Percentiles rank a stretch among this genome's conserved stretches.
These are phyloP conservation scores for Antrozous pallidus DNA, from an alignment of 2,797 vertebrate species.

Conservation along the genomic window DNA sequence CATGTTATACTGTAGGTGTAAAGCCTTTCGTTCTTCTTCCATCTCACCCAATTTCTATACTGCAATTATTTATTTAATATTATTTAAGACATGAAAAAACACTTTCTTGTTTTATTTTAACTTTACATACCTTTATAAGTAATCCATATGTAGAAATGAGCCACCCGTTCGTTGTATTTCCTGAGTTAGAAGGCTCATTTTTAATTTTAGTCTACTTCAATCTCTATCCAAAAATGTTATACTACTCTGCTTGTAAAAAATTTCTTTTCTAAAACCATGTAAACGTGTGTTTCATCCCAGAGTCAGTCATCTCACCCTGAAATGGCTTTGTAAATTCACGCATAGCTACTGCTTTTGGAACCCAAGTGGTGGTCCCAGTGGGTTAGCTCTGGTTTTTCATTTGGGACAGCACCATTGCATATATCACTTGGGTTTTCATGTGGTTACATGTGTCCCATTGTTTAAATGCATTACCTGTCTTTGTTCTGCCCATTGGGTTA, in stretches of 20 bases:
- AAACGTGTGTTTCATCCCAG: background rate
- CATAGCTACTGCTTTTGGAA: background rate
- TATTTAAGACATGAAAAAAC: background rate
- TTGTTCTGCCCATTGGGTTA: background rate
- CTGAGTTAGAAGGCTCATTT: background rate
- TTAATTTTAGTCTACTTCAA: background rate
- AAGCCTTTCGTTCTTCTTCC: background rate
- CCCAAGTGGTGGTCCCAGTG: background rate
- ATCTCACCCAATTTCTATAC: background rate
- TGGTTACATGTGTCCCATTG: background rate
- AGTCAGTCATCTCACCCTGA: background rate
- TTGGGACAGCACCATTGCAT: background rate
- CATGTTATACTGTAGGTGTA: background rate
- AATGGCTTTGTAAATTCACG: background rate
- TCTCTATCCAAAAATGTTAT: background rate
- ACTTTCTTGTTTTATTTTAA: background rate
- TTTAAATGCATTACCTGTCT: background rate
- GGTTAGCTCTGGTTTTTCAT: background rate
- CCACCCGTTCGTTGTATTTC: background rate
- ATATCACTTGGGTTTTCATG: background rate
- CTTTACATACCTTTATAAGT: background rate
- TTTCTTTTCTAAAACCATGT: background rate
- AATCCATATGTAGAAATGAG: background rate
- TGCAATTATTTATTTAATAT: background rate
- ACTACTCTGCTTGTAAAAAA: background rate